Evolutionary conservation across 2,888 invertebrate genomes (phyloP), one percentile per base, ranked within the genome.

Genomic region (Ichneumoninae sp.): DNA sequence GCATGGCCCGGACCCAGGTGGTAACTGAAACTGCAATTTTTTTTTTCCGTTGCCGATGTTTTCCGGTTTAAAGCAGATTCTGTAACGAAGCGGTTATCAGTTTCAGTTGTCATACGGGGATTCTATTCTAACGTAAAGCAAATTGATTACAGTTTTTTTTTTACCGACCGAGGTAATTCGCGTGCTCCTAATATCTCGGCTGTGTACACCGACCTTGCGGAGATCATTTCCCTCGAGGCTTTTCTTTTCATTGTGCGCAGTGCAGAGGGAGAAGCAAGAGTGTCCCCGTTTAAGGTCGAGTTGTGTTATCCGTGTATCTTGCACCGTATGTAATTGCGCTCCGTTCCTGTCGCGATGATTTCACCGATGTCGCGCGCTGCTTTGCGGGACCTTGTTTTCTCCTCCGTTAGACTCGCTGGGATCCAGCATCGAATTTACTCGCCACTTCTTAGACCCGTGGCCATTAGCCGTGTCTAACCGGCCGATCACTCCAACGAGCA

Each of bases 191-290:
- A 16, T 26, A 19, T 50, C 22, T 54, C 10, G 36, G 36, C n/a
- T 47, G n/a, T 50, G 30, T 33, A 69, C 44, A 30, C 36, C 22
- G 69, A 10, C 71, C 76, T 71, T 66, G 71, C 33, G 26, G 33
- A 60, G 60, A 69, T 26, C 30, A 70, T 77, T 76, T 71, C 26
- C 71, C 65, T 40, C 76, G 57, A 76, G 54, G 76, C 33, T 71
- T 57, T 71, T 65, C 47, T 66, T 57, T 66, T 52, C 44, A 13
- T n/a, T 8, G 26, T 13, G 26, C 47, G 13, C 47, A 8, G 47
- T 13, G 47, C 19, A n/a, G 60, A 63, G 10, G 33, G 47, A 10
- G n/a, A 74, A 19, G 40, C 44, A n/a, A 19, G 66, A 36, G 26
- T 10, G 52, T 16, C 63, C 50, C 69, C 50, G 57, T 74, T 70